These are phyloP conservation scores for Pachypeltis micranthus DNA, from an alignment of 1,140 invertebrate species.

Conservation along the genomic window DNA sequence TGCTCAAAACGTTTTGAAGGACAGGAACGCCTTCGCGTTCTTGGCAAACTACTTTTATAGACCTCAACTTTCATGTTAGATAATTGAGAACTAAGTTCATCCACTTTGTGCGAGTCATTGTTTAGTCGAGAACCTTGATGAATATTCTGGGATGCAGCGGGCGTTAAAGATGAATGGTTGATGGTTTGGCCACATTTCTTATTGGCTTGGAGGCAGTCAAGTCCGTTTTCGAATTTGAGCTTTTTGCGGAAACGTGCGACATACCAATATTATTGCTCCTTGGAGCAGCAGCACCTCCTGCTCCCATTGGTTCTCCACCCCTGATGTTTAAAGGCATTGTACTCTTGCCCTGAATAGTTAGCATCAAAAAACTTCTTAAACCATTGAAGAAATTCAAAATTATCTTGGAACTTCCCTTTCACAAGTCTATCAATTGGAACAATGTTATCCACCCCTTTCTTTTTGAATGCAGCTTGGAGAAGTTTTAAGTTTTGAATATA, in stretches of 20 bases:
- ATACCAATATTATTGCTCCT: conserved; percentile 24
- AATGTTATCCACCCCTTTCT: conserved; percentile 95
- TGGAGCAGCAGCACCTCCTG: conserved; percentile 35
- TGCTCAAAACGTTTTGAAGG: conserved; percentile 84
- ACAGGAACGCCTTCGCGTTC: conserved; percentile 71
- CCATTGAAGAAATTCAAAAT: conserved; percentile 99
- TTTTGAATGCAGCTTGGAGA: conserved; percentile 91
- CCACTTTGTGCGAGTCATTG: no score
- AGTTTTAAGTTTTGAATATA: conserved; percentile 99
- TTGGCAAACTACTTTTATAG: conserved; percentile 98
- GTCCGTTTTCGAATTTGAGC: not conserved
- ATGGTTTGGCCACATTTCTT: no score
- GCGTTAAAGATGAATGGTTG: no score
- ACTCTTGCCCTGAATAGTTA: conserved; percentile 85
- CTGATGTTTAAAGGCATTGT: conserved; percentile 78
- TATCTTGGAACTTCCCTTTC: conserved; percentile 93
- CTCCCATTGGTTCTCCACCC: conserved; percentile 69
- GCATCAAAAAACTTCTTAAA: conserved; percentile 99
- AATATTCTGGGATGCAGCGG: no score
- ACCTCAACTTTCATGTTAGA: conserved; percentile 83
- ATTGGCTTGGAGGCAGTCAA: not conserved
- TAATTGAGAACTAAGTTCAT: no score
- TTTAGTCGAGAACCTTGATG: no score
- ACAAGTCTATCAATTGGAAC: conserved; percentile 79
- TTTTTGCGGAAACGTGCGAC: not conserved